Evolutionary conservation across 1,140 invertebrate genomes (phyloP).

Genomic region (Listronotus oregonensis): DNA sequence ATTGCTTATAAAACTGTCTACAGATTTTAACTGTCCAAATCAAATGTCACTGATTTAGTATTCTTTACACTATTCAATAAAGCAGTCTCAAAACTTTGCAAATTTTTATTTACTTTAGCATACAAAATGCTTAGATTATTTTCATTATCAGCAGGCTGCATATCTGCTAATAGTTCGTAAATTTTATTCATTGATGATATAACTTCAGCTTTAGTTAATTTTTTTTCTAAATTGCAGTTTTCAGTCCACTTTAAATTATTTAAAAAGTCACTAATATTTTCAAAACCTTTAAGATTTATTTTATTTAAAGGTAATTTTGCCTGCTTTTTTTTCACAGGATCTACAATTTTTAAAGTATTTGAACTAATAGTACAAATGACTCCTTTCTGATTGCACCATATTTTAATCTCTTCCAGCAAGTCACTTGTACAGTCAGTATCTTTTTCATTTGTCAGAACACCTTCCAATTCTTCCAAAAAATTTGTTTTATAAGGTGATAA

Average conservation of each 20-base stretch:
- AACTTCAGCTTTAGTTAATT: slow-evolving; percentile 45
- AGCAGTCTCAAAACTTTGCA: slow-evolving; percentile 52
- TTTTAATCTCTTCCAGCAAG: slow-evolving; percentile 34
- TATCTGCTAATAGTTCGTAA: slow-evolving; percentile 44
- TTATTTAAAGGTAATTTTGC: slow-evolving; percentile 34
- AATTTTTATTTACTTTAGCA: slow-evolving; percentile 50
- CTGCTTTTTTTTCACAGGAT: slow-evolving; percentile 38
- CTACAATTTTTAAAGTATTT: slow-evolving; percentile 40
- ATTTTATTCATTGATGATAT: slow-evolving; percentile 47
- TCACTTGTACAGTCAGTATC: slow-evolving; percentile 19
- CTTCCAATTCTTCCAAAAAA: slow-evolving; percentile 62
- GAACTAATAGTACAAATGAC: slow-evolving; percentile 37
- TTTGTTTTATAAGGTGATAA: slow-evolving; percentile 60
- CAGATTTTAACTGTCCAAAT: slow-evolving; percentile 17
- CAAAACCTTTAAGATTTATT: slow-evolving; percentile 31
- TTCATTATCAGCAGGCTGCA: slow-evolving; percentile 48
- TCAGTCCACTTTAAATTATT: slow-evolving; percentile 42
- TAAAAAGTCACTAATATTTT: slow-evolving; percentile 44
- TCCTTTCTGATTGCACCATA: slow-evolving; percentile 39
- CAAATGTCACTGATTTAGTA: slow-evolving; percentile 38
- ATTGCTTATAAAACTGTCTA: neutral
- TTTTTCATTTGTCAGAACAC: slow-evolving; percentile 53
- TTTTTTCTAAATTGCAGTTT: slow-evolving; percentile 34
- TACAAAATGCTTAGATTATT: slow-evolving; percentile 50
- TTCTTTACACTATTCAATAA: slow-evolving; percentile 44